Conservation (phyloP, 2,113 vertebrate species). For the Paramisgurnus dabryanus region DNA sequence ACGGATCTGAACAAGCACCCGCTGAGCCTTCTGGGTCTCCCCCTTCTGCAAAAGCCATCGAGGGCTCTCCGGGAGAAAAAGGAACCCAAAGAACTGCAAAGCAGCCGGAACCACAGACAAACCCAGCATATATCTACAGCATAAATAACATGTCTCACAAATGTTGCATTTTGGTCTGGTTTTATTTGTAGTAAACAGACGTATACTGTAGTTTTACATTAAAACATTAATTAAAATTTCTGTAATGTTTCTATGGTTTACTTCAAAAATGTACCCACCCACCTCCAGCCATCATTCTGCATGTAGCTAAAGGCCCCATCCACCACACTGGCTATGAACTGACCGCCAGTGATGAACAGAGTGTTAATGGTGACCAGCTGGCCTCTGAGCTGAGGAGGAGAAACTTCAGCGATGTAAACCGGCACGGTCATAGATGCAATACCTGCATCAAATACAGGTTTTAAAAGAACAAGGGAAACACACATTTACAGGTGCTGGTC, state of each 20-base stretch:
- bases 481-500: not conserved
- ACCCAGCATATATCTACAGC: constrained; percentile 91
- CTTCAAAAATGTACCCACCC: not conserved
- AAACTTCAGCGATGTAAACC: constrained; percentile 95
- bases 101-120: constrained; percentile 85
- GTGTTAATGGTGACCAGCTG: constrained; percentile 93
- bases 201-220: too few relatives aligned
- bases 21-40: constrained; percentile 80
- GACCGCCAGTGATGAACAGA: constrained; percentile 96
- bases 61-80: constrained; percentile 94
- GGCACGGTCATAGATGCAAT: constrained; percentile 96
- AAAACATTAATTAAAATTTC: too few relatives aligned
- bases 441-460: constrained; percentile 68
- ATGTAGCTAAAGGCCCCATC: constrained; percentile 95
- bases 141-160: too few relatives aligned
- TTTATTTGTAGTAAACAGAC: too few relatives aligned
- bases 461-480: not conserved
- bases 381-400: constrained; percentile 87
- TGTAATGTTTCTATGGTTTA: too few relatives aligned
- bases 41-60: constrained; percentile 97
- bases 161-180: too few relatives aligned
- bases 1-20: constrained; percentile 83
- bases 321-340: constrained; percentile 90
- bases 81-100: constrained; percentile 91
- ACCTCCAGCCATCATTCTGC: constrained; percentile 90